Evolutionary conservation across 2,113 vertebrate species (phyloP), one percentile per base, ranked within the genome.

Genomic region (Ophthalmolycus amberensis): DNA sequence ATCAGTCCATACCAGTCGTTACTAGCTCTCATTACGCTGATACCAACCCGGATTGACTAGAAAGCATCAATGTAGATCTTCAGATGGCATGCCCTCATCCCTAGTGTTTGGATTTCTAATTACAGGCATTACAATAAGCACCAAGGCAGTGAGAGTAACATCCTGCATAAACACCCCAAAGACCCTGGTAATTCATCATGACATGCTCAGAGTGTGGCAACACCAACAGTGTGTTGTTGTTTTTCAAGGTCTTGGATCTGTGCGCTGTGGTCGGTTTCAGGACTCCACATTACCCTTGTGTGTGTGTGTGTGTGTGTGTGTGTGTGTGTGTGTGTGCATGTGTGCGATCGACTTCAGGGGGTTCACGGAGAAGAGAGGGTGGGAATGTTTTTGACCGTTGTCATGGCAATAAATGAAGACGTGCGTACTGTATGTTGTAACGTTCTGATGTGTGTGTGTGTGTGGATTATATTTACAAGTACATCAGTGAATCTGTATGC

Each of bases 371-470:
- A 85, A 81, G 9, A 62, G 65, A 77, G 84, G 91, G 87, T 77
- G 88, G 90, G 78, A 77, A 85, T 89, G 88, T 88, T 90, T 77
- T 86, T 90, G 83, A 85, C 87, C 75, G 74, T 80, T 74, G 83
- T 75, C 85, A 90, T 91, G 79, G 83, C 44, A 73, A 89, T 75
- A 79, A 74, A 91, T 83, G 50, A 85, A 79, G 73, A 88, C 71
- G 78, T 77, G 56, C 56, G 34, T 16, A 48, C 42, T 79, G 20
- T 20, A 59, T 78, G 63, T 63, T 80, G 78, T 22, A 72, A 58
- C 52, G 34, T 20, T 60, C n/a, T 54, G 7, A 29, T 58, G 29
- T 40, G 22, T 40, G 22, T 54, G 62, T 48, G 50, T 65, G 58
- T 74, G 25, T 65, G 52, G 9, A 48, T n/a, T 50, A 38, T 62